phyloP scores from a whole-genome alignment of 2,797 vertebrate species.

The Trachops cirrhosus region DNA sequence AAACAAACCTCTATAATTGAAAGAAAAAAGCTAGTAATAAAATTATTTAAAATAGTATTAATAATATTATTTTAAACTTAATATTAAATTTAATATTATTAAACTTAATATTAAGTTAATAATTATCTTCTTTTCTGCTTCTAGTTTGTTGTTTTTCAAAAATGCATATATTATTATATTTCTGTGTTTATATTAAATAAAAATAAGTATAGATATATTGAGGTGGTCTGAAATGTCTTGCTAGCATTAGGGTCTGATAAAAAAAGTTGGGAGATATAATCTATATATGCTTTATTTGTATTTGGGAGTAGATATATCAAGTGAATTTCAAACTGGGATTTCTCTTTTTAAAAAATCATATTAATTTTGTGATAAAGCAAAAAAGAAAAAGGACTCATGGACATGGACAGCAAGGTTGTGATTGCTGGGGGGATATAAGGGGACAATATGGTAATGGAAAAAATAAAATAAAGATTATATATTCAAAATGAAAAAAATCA shows the following conservation, averaged over 20 bases:
- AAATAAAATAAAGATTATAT: too few relatives aligned
- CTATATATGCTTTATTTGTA: neutral
- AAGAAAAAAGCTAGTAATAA: neutral
- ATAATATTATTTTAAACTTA: neutral
- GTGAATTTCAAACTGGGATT: neutral
- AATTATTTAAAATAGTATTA: neutral
- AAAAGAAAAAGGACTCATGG: too few relatives aligned
- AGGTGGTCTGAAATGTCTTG: neutral
- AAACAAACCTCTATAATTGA: neutral
- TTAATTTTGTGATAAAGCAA: neutral
- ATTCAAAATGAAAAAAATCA: neutral
- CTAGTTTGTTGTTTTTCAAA: neutral
- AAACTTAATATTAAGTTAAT: neutral
- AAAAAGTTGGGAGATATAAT: neutral
- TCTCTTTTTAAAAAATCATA: neutral
- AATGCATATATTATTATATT: neutral
- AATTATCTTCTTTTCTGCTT: neutral
- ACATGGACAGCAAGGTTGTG: too few relatives aligned
- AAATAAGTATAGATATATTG: neutral
- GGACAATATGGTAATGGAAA: too few relatives aligned
- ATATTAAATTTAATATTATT: too few relatives aligned
- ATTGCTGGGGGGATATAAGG: too few relatives aligned
- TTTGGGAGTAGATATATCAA: neutral
- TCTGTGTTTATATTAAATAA: neutral
- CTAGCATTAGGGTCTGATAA: neutral